Evolutionary conservation across 1,140 invertebrate species (phyloP), one percentile per base, ranked within the genome.

Genomic region (Drosophila malerkotliana): DNA sequence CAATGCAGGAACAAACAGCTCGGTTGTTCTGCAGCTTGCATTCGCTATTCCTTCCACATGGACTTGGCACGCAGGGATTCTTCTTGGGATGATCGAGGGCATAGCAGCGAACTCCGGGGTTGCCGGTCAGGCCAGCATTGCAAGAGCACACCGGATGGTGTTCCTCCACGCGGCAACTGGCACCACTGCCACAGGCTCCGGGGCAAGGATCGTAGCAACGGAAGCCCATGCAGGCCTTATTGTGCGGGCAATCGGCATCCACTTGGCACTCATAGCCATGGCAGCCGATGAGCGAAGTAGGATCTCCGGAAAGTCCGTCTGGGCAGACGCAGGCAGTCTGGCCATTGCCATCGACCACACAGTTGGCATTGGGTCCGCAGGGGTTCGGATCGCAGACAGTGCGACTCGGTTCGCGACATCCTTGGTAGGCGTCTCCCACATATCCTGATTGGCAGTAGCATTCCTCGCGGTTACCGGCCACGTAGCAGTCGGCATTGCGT

Each of bases 81-180:
- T 92, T 92, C 39, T 93, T 93, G 3, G 88, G 87, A 15, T 74
- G 64, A 72, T 92, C 91, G 55, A 93, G 68, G 6, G 93, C 92
- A 76, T 94, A 94, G 89, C 97, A 98, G 72, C 94, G 94, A 9
- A 95, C 92, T 14, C 96, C 92, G 18, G 97, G 96, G 92, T 96
- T 96, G 48, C 96, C 96, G 37, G 94, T 94, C 21, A 95, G 91
- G 37, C 94, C 95, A 45, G 94, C 88, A 90, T 94, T 93, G 90
- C 96, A 97, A 3, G 94, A 93, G 92, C 96, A 96, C 39, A 96
- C 94, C 62, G 96, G 95, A 92, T 95, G 95, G 91, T 96, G 96
- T 80, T 94, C 93, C 90, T 96, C 94, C 3, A 95, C 95, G 44
- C 93, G 93, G 79, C 96, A 96, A 60, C 93, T 92, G 3, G 95